Conservation (phyloP, 2,888 invertebrate genomes). For the Phengaris alcon region DNA sequence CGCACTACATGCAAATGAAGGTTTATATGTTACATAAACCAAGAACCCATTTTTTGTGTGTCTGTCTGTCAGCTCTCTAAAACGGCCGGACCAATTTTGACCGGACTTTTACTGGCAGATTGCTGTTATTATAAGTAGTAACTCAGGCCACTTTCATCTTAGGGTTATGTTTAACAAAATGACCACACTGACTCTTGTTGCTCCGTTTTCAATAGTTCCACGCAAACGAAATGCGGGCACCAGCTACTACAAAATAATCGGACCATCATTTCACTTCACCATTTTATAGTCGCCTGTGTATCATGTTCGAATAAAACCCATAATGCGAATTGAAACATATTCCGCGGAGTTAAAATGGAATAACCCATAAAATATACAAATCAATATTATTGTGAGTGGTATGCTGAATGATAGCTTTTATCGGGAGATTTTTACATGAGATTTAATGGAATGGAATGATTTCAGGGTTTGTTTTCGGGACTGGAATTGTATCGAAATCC, state of each 20-base stretch:
- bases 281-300: slow-evolving; percentile 3
- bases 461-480: slow-evolving; percentile 16
- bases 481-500: slow-evolving; percentile 1
- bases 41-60: too few relatives aligned
- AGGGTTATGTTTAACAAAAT: too few relatives aligned
- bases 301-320: slow-evolving; percentile 2
- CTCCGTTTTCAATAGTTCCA: background rate
- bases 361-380: slow-evolving; percentile 20
- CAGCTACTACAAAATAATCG: background rate
- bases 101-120: too few relatives aligned
- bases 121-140: too few relatives aligned
- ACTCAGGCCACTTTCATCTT: too few relatives aligned
- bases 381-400: slow-evolving; percentile 17
- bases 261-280: background rate
- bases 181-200: too few relatives aligned
- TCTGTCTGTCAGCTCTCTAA: too few relatives aligned
- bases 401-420: slow-evolving; percentile 14
- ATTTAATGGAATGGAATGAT: slow-evolving; percentile 17
- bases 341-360: background rate
- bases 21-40: too few relatives aligned
- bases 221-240: background rate
- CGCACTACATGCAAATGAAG: too few relatives aligned
- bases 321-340: background rate
- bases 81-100: too few relatives aligned
- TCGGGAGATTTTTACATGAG: slow-evolving; percentile 6